phyloP scores from a whole-genome alignment of 2,113 vertebrate genomes.

The Tragulus kanchil region DNA sequence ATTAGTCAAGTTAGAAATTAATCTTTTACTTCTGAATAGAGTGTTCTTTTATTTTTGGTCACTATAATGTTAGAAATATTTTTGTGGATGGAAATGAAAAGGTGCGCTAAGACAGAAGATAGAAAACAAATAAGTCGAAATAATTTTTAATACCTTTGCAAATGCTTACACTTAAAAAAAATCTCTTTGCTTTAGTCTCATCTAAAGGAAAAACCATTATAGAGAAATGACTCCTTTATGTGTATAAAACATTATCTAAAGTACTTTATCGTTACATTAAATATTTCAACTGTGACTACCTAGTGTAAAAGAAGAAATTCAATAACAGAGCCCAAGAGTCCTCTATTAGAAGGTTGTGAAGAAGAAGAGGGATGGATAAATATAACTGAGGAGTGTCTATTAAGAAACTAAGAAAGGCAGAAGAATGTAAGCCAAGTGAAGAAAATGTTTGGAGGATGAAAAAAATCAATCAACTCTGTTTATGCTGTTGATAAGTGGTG shows the following conservation, averaged over 20 bases:
- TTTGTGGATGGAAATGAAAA: not conserved
- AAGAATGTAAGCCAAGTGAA: not conserved
- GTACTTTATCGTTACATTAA: constrained; percentile 1
- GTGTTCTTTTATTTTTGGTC: not conserved
- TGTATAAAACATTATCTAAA: not conserved
- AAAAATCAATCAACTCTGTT: not conserved
- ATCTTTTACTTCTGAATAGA: not conserved
- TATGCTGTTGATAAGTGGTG: not conserved
- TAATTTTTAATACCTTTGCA: not conserved
- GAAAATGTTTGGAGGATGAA: not conserved
- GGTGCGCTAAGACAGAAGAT: not conserved
- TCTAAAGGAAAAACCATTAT: not conserved
- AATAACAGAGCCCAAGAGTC: not conserved
- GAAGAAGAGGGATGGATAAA: not conserved
- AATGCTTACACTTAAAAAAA: not conserved
- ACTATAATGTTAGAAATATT: constrained; percentile 15
- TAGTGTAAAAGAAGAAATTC: not conserved
- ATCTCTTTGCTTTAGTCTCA: not conserved
- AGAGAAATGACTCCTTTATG: not conserved
- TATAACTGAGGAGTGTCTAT: not conserved
- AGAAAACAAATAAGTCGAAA: not conserved
- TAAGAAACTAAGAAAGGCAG: not conserved
- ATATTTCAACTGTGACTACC: not conserved
- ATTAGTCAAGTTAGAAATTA: not conserved
- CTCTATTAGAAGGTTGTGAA: not conserved